Evolutionary conservation across 2,113 vertebrate species (phyloP), one percentile per base, ranked within the genome.

Genomic region (Pseudolaguvia tuberculata): DNA sequence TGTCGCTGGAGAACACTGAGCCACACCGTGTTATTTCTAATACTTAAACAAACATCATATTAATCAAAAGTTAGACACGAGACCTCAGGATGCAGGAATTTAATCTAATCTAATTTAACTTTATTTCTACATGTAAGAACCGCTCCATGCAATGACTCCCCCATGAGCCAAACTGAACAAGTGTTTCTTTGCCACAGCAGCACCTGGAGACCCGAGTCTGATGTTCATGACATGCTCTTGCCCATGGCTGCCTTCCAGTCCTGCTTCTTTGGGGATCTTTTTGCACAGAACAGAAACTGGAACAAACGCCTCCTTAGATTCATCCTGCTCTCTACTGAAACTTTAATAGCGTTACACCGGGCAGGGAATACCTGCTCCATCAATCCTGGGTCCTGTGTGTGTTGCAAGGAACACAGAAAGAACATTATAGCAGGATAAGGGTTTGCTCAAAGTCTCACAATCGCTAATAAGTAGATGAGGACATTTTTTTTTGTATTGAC

Each of bases 171-270:
- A 79, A 87, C 87, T 82, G 82, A 77, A 87, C 87, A 87, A 82
- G 87, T 85, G 87, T 88, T 83, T 80, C 82, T 80, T 83, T 83
- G 79, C 77, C 81, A 59, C 83, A 0, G 81, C 47, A 21, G 81
- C 81, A 85, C 85, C 87, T 83, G 78, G 87, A 88, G 88, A 90
- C 86, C 81, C 50, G 70, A 70, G 77, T 70, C 80, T 45, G 72
- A 84, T 88, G 84, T 90, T 82, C 81, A 80, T 80, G 80, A 91
- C 90, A 92, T 85, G 83, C 87, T 87, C 84, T 90, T 86, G 90
- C 91, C 89, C 81, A 86, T 91, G 89, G 91, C 88, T 83, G 84
- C 83, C 83, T 86, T 88, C 86, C 87, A 89, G 86, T 81, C 78
- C 75, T 58, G 45, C 83, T 72, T 82, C 87, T 74, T 84, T 81